Conservation (phyloP, 2,888 invertebrate species). For the Oxycera nigricornis region DNA sequence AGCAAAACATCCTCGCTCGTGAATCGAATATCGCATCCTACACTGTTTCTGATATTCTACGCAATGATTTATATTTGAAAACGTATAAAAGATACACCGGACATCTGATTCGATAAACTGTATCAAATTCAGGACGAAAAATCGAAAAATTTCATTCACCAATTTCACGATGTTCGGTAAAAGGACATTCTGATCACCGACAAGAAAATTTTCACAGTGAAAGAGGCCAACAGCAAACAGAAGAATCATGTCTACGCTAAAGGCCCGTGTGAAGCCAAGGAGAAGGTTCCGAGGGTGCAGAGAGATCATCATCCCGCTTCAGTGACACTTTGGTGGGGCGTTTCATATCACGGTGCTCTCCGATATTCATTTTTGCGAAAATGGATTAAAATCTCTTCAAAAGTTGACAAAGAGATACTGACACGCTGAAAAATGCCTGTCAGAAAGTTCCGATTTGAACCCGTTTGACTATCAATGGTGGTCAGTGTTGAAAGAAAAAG, state of each 20-base stretch:
- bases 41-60: slow-evolving; percentile 1
- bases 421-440: background rate
- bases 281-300: background rate
- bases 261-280: background rate
- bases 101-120: background rate
- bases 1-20: background rate
- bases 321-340: slow-evolving; percentile 50
- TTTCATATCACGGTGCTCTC: slow-evolving; percentile 46
- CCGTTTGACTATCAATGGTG: background rate
- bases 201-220: background rate
- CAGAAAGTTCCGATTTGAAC: background rate
- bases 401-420: slow-evolving; percentile 45
- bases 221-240: background rate
- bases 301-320: slow-evolving; percentile 36
- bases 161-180: background rate
- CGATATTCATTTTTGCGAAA: slow-evolving; percentile 49
- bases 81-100: background rate
- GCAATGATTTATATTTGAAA: background rate
- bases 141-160: background rate
- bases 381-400: slow-evolving; percentile 47
- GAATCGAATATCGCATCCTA: background rate
- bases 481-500: background rate
- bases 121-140: background rate
- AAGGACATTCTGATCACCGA: slow-evolving; percentile 2
- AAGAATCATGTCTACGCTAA: background rate